These are phyloP conservation scores for Telenomus remus DNA, from an alignment of 1,140 invertebrate species.

Conservation along the genomic window DNA sequence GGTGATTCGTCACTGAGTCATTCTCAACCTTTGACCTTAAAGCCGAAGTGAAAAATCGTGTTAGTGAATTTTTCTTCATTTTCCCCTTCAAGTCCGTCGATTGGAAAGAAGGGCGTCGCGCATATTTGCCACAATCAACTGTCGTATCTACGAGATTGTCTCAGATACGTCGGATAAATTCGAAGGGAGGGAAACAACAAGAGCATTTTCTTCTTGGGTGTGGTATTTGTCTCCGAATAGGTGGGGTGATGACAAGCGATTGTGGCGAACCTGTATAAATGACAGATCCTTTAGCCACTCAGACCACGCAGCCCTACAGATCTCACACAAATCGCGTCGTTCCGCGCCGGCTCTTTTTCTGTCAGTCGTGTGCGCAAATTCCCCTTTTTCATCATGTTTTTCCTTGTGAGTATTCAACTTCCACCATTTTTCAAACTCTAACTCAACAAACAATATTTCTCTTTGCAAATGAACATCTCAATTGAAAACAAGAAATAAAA, in stretches of 20 bases:
- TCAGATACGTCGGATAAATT: constrained; percentile 44
- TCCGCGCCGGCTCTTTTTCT: constrained; percentile 5
- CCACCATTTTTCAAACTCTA: no score
- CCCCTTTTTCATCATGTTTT: constrained; percentile 13
- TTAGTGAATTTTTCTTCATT: constrained; percentile 18
- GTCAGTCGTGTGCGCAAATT: constrained; percentile 15
- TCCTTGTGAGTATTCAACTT: constrained; percentile 24
- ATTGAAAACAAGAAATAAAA: no score
- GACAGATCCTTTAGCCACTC: constrained; percentile 61
- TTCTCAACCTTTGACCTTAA: constrained; percentile 47
- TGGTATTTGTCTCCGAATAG: constrained; percentile 58
- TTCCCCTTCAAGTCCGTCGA: constrained; percentile 10
- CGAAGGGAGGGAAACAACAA: constrained; percentile 57
- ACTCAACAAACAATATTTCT: no score
- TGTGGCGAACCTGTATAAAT: constrained; percentile 72
- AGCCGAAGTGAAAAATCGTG: constrained; percentile 51
- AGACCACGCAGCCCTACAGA: constrained; percentile 62
- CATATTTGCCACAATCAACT: constrained; percentile 50
- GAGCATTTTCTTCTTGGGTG: constrained; percentile 69
- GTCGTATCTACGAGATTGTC: constrained; percentile 50
- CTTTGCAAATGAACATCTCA: no score
- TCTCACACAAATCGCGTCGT: constrained; percentile 43
- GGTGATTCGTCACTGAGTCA: constrained; percentile 42
- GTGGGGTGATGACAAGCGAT: constrained; percentile 66
- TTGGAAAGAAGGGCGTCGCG: constrained; percentile 39